Evolutionary conservation across 2,797 vertebrate genomes (phyloP).

Genomic region (Morus bassanus): DNA sequence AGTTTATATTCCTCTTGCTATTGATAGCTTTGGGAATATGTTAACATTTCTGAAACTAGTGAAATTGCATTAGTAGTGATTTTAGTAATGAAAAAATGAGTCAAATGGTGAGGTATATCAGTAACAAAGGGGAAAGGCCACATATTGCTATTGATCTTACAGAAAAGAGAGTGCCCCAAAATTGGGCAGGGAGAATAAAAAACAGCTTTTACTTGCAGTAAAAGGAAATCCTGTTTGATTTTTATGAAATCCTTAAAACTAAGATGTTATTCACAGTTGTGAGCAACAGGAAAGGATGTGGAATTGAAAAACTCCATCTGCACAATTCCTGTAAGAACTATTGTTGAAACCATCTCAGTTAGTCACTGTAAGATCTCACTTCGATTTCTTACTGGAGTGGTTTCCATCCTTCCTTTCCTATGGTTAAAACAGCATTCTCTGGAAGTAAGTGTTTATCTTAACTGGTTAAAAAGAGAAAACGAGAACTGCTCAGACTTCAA

Average conservation of each 20-base stretch:
- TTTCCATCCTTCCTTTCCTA: conserved; percentile 1
- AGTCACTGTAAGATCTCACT: neutral
- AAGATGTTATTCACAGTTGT: neutral
- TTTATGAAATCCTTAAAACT: neutral
- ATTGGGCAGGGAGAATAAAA: neutral
- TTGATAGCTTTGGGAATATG: neutral
- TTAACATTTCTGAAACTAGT: neutral
- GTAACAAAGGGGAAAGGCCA: neutral
- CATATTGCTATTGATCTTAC: neutral
- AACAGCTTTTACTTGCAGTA: neutral
- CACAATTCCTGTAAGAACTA: neutral
- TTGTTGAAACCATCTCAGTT: neutral
- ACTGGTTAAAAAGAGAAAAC: neutral
- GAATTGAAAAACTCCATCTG: neutral
- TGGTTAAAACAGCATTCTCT: neutral
- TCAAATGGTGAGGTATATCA: neutral
- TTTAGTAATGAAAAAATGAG: neutral
- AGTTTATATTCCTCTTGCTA: neutral
- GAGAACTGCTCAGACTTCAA: neutral
- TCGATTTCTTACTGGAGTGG: neutral
- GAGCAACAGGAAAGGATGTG: neutral
- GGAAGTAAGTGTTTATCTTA: neutral
- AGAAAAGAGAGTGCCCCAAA: neutral
- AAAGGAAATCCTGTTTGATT: conserved; percentile 12
- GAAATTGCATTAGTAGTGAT: neutral